Evolutionary conservation across 1,140 invertebrate species (phyloP).

Genomic region (Bradynema listronoti): DNA sequence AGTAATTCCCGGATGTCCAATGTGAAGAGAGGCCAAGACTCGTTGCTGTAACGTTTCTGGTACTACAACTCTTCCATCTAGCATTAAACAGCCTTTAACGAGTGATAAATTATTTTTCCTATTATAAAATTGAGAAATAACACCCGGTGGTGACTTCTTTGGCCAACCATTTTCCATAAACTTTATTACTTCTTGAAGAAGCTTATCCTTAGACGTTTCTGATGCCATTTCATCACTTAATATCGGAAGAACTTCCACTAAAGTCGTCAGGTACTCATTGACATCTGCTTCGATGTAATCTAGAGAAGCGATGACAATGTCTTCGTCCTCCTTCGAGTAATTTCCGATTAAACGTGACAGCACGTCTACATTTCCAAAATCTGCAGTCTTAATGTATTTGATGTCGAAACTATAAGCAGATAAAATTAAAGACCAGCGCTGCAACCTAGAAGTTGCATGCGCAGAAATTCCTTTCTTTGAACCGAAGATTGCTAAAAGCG

Average conservation of each 20-base stretch:
- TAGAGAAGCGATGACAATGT: constrained; percentile 15
- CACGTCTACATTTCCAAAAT: constrained; percentile 12
- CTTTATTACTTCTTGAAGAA: not conserved
- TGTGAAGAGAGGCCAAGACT: constrained; percentile 60
- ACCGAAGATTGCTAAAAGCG: constrained; percentile 15
- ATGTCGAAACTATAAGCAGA: constrained; percentile 14
- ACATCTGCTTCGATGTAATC: constrained; percentile 9
- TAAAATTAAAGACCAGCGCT: constrained; percentile 15
- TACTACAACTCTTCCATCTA: constrained; percentile 58
- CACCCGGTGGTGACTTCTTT: not conserved
- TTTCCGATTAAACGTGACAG: constrained; percentile 18
- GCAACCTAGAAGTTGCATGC: constrained; percentile 15
- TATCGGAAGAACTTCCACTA: not conserved
- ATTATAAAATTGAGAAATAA: too few species aligned
- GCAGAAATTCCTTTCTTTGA: constrained; percentile 15
- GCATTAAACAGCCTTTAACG: constrained; percentile 28
- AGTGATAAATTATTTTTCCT: too few species aligned
- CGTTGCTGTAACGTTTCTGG: constrained; percentile 57
- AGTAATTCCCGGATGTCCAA: constrained; percentile 61
- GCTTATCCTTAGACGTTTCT: not conserved
- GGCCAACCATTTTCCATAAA: not conserved
- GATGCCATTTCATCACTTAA: not conserved
- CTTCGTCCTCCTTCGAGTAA: constrained; percentile 6
- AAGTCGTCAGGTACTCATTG: constrained; percentile 1
- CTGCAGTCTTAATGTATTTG: constrained; percentile 15